Conservation (phyloP, 2,113 vertebrate genomes). For the Strix aluco region DNA sequence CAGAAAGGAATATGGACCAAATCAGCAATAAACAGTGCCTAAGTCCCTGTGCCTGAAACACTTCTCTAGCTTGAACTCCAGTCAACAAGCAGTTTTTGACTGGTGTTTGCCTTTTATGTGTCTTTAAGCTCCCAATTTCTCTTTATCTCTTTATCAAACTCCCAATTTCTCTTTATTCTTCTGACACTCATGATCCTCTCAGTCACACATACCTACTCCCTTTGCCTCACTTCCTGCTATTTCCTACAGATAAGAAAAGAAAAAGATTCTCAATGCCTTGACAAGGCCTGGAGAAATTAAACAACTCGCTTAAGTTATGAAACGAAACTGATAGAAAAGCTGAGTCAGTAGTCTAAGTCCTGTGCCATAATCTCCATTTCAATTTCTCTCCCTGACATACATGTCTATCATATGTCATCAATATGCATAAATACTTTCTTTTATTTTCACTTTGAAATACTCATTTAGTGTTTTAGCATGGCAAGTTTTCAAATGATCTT, state of each 20-base stretch:
- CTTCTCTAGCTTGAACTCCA: neutral
- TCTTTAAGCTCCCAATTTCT: neutral
- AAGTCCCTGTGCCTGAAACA: neutral
- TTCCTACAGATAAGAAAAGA: neutral
- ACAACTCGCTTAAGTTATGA: neutral
- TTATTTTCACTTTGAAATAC: neutral
- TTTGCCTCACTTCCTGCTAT: neutral
- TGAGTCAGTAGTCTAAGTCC: neutral
- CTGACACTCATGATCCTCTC: neutral
- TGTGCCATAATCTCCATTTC: neutral
- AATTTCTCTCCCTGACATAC: neutral
- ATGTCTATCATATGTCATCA: neutral
- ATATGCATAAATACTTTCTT: neutral
- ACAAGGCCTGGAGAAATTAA: neutral
- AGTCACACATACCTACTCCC: too few relatives aligned
- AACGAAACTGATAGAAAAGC: neutral
- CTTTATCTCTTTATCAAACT: neutral
- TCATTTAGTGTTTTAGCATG: neutral
- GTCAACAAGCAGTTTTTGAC: neutral
- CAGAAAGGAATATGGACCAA: neutral
- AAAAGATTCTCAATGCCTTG: neutral
- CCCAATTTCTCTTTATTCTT: neutral
- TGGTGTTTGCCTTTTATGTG: neutral
- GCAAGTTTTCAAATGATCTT: neutral
- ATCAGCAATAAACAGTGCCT: neutral